Conservation (phyloP, 92 coral and sea anemone genomes). For the Zoanthus solanderi region DNA sequence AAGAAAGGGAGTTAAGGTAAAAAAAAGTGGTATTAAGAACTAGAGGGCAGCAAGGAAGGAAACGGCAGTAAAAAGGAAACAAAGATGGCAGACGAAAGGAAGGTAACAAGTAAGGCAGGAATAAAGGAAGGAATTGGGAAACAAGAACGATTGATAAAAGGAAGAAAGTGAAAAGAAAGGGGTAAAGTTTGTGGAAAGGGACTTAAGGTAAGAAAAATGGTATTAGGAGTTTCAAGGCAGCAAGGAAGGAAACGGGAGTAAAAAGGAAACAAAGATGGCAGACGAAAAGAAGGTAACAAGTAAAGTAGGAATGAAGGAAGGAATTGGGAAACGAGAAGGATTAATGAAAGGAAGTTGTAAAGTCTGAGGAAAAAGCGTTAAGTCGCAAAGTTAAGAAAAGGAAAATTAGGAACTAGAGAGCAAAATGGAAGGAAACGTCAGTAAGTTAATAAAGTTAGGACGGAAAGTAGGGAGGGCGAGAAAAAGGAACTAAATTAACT, state of each 20-base stretch:
- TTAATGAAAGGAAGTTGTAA: background rate
- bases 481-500: background rate
- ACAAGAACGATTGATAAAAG: background rate
- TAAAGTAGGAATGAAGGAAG: background rate
- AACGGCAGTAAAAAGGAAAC: background rate
- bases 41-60: background rate
- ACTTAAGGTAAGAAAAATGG: background rate
- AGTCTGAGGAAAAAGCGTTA: background rate
- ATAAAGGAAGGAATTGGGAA: background rate
- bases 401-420: background rate
- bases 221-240: background rate
- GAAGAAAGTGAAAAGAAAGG: background rate
- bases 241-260: background rate
- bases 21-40: background rate
- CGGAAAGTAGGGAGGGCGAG: background rate
- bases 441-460: background rate
- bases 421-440: background rate
- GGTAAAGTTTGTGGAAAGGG: background rate
- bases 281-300: background rate
- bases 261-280: background rate
- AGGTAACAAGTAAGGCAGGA: background rate
- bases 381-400: background rate
- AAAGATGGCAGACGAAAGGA: background rate
- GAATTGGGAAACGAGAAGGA: background rate
- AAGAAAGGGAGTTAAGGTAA: background rate